A percentile compares a stretch with the other conserved stretches of the same genome.
phyloP scores from a whole-genome alignment of 2,888 invertebrate genomes.

The Drosophila paranaensis region DNA sequence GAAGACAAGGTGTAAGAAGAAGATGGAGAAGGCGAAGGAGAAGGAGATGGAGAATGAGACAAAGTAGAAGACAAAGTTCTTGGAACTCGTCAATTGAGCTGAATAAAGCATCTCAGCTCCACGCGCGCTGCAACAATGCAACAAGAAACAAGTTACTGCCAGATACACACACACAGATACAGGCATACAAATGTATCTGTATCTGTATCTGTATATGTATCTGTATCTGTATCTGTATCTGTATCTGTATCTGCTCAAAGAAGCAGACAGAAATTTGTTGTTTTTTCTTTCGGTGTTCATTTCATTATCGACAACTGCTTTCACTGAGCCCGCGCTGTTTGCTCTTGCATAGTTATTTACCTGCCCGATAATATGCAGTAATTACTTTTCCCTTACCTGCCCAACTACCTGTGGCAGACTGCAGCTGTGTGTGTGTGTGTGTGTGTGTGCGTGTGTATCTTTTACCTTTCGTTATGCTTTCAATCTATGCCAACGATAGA shows the following conservation, averaged over 20 bases:
- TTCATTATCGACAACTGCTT: slow-evolving; percentile 43
- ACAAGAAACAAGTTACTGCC: slow-evolving; percentile 53
- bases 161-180: slow-evolving; percentile 40
- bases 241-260: background rate
- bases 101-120: slow-evolving; percentile 26
- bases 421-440: slow-evolving; percentile 1
- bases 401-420: slow-evolving; percentile 36
- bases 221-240: background rate
- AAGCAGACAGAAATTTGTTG: slow-evolving; percentile 14
- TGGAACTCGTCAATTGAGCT: slow-evolving; percentile 59
- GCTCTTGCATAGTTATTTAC: slow-evolving; percentile 41
- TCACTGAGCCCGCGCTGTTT: slow-evolving; percentile 45
- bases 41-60: background rate
- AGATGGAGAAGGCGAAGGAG: too few relatives aligned
- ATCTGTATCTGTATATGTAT: background rate
- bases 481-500: slow-evolving; percentile 52
- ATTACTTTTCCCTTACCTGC: slow-evolving; percentile 10
- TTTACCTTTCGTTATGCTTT: slow-evolving; percentile 35
- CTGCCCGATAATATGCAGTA: slow-evolving; percentile 26
- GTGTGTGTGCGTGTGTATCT: background rate
- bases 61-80: slow-evolving; percentile 35
- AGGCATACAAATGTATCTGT: background rate
- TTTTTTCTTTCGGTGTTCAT: slow-evolving; percentile 15
- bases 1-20: background rate
- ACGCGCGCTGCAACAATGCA: slow-evolving; percentile 48